phyloP scores from a whole-genome alignment of 2,797 vertebrate species.

The Florisuga fusca region DNA sequence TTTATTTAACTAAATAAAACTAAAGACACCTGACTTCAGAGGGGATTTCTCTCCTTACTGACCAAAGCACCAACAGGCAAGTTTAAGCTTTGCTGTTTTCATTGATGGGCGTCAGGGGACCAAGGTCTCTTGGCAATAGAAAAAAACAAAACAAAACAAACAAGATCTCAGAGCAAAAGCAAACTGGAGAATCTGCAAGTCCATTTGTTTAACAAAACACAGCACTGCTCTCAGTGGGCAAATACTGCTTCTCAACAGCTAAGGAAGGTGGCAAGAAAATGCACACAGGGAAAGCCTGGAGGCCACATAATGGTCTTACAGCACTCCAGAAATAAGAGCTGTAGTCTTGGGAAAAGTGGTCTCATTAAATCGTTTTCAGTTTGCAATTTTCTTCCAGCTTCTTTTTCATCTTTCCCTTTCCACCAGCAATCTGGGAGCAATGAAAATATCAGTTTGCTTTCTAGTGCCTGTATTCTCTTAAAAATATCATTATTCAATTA shows the following conservation, averaged over 20 bases:
- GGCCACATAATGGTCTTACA: conserved; percentile 17
- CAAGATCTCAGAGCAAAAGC: background rate
- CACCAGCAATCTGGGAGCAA: background rate
- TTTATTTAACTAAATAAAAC: conserved; percentile 4
- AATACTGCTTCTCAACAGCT: background rate
- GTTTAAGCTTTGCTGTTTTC: conserved; percentile 43
- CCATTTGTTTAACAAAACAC: conserved; percentile 12
- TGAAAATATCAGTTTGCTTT: conserved; percentile 41
- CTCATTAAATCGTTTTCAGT: conserved; percentile 40
- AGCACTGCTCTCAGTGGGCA: background rate
- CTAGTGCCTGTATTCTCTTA: conserved; percentile 39
- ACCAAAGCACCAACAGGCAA: background rate
- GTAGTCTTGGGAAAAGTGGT: background rate
- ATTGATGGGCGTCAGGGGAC: background rate
- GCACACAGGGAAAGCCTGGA: background rate
- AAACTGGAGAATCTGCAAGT: background rate
- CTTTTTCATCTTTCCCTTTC: background rate
- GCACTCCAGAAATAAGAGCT: conserved; percentile 38
- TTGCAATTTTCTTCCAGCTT: conserved; percentile 20
- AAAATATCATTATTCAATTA: conserved; percentile 68
- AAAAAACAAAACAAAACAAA: background rate
- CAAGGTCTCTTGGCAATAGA: background rate
- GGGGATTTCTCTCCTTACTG: background rate
- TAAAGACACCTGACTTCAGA: background rate
- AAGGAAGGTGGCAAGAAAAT: background rate